Evolutionary conservation across 1,140 invertebrate genomes (phyloP).

Genomic region (Trypoxylus dichotomus): DNA sequence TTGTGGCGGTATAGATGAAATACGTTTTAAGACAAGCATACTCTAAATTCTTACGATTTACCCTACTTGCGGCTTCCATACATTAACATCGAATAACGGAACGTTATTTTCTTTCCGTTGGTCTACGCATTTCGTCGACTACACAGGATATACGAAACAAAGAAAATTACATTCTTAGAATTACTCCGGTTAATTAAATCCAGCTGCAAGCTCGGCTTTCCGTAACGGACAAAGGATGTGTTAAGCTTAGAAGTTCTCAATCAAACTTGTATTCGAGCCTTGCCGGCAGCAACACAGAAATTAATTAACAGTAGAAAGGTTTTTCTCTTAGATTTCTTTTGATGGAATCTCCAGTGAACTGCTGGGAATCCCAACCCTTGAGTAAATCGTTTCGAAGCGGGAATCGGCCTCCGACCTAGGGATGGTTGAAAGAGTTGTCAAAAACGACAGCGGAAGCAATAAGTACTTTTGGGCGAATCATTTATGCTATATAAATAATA

Average conservation of each 20-base stretch:
- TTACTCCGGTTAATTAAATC: slow-evolving; percentile 19
- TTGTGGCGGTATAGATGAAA: too few species aligned
- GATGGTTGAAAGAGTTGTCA: neutral
- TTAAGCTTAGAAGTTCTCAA: slow-evolving; percentile 18
- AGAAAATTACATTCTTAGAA: slow-evolving; percentile 22
- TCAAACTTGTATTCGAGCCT: neutral
- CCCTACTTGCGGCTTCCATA: neutral
- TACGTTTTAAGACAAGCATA: too few species aligned
- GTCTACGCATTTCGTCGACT: neutral
- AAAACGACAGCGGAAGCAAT: neutral
- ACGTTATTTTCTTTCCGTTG: neutral
- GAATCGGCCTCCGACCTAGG: neutral
- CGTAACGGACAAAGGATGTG: slow-evolving; percentile 11
- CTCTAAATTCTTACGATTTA: neutral
- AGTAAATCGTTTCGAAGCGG: neutral
- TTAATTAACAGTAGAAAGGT: slow-evolving; percentile 23
- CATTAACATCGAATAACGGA: neutral
- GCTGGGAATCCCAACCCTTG: neutral
- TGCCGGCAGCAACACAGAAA: neutral
- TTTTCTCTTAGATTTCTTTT: slow-evolving; percentile 7
- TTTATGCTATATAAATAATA: too few species aligned
- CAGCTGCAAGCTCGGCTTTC: neutral
- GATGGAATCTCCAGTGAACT: slow-evolving; percentile 2
- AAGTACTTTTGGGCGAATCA: too few species aligned
- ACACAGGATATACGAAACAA: neutral